These are phyloP conservation scores for Atherinomorus stipes DNA, from an alignment of 2,113 vertebrate species.

Conservation along the genomic window DNA sequence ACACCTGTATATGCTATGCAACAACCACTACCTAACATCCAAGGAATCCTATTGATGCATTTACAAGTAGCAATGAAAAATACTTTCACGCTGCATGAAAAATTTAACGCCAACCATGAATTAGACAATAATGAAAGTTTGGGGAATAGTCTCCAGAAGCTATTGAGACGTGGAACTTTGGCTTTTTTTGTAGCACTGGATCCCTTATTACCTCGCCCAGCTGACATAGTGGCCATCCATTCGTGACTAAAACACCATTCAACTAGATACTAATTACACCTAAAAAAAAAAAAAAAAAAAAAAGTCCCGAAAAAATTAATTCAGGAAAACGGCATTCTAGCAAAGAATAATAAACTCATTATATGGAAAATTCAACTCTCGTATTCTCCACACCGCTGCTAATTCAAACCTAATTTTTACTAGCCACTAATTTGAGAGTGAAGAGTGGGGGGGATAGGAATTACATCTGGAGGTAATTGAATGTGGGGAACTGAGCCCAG, in stretches of 20 bases:
- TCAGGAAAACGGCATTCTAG: slow-evolving; percentile 74
- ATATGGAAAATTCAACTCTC: slow-evolving; percentile 77
- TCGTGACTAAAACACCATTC: slow-evolving; percentile 72
- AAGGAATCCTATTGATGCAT: slow-evolving; percentile 40
- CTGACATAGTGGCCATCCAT: slow-evolving; percentile 60
- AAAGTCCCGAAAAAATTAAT: slow-evolving; percentile 64
- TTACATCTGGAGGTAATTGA: slow-evolving; percentile 87
- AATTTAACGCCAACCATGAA: slow-evolving; percentile 12
- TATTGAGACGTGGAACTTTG: slow-evolving; percentile 12
- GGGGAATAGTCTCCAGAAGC: slow-evolving; percentile 40
- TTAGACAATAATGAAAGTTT: slow-evolving; percentile 38
- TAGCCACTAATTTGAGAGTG: slow-evolving; percentile 83
- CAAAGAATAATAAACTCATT: slow-evolving; percentile 84
- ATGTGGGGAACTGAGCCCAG: slow-evolving; percentile 79
- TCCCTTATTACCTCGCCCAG: slow-evolving; percentile 43
- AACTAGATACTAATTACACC: slow-evolving; percentile 67
- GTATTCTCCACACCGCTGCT: slow-evolving; percentile 75
- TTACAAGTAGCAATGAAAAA: slow-evolving; percentile 45
- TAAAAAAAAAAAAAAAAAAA: slow-evolving; percentile 33
- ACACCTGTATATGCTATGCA: slow-evolving; percentile 67
- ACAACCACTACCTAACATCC: slow-evolving; percentile 32
- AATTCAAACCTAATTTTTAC: slow-evolving; percentile 87
- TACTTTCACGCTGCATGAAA: slow-evolving; percentile 33
- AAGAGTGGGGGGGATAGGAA: slow-evolving; percentile 74
- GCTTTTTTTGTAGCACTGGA: background rate